Base-by-base conservation (phyloP, 2,888 invertebrate genomes). In the Andrena bicolor region DNA sequence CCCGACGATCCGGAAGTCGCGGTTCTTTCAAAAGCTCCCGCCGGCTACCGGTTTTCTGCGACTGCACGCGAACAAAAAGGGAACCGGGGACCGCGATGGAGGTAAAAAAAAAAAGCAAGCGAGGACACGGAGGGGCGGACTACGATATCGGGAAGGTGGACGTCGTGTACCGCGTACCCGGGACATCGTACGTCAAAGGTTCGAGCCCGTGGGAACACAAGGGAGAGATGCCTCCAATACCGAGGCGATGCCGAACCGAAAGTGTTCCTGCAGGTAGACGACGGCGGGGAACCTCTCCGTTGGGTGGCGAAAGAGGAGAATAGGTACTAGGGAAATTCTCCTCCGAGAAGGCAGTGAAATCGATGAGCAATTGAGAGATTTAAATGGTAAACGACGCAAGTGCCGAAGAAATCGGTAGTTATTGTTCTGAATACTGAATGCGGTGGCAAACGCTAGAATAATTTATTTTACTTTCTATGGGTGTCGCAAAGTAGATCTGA, bases 171-270 rank as follows among this genome's bases (percentile, higher is more conserved):
- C 79, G 79, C 75, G 82, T 77, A 82, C 68, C 84, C 78, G 80
- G 82, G 83, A 88, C 88, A 86, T 90, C 88, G 88, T 90, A 90
- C 86, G 90, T 90, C 89, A 90, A 90, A 85, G 84, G 82, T 87
- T 76, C 77, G 80, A 86, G 80, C 77, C 86, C 91, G 91, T 91
- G 91, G 91, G 91, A 91, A 91, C 91, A 85, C 80, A 79, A 81
- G 81, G 79, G 80, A 76, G 84, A 87, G 86, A 86, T 86, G 74
- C 84, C 82, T 85, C 58, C 77, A 63, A 66, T 65, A 75, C 72
- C 79, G 83, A 70, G 61, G 66, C 65, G 48, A 80, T 51, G 60
- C 65, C 79, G 75, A 75, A 65, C 75, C 76, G 72, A 64, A 58
- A 75, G 78, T 79, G 73, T 66, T 76, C 73, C 80, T 71, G 71